A percentile compares a stretch with the other conserved stretches of the same genome.
phyloP scores from a whole-genome alignment of 2,888 invertebrate genomes.

The Cosmopolites sordidus region DNA sequence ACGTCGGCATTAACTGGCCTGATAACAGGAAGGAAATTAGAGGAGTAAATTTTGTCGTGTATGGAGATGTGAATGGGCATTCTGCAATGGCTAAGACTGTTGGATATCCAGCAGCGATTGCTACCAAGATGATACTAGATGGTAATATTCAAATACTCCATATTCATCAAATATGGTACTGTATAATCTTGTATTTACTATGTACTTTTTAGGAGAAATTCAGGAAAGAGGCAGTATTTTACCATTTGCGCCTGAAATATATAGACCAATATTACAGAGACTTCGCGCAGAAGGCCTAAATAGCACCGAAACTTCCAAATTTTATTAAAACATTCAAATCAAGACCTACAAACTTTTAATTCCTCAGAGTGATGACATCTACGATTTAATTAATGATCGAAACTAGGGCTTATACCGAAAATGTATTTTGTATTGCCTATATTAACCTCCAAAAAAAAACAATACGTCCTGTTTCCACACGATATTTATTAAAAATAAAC shows the following conservation, averaged over 20 bases:
- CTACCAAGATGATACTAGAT: conserved; percentile 95
- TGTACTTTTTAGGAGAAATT: conserved; percentile 73
- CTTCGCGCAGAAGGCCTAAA: conserved; percentile 80
- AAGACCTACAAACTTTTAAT: too few species aligned
- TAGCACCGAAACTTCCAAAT: conserved; percentile 63
- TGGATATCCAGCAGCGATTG: conserved; percentile 91
- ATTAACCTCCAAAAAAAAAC: too few species aligned
- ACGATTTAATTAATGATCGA: too few species aligned
- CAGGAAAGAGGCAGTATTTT: conserved; percentile 90
- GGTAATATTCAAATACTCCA: conserved; percentile 55
- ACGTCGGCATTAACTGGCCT: conserved; percentile 88
- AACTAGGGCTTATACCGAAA: too few species aligned
- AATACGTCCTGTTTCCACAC: too few species aligned
- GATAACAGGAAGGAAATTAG: conserved; percentile 78
- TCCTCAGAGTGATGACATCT: too few species aligned
- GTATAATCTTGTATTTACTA: neutral
- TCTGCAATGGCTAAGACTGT: conserved; percentile 97
- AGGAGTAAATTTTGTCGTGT: conserved; percentile 82
- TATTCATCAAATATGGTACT: neutral
- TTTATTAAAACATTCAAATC: conserved; percentile 37
- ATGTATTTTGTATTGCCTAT: too few species aligned
- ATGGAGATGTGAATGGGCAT: conserved; percentile 75
- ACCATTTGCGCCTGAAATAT: conserved; percentile 89
- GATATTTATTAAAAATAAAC: too few species aligned
- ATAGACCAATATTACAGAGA: conserved; percentile 84